These are phyloP conservation scores for Ophion costatus DNA, from an alignment of 2,888 invertebrate genomes.

Conservation along the genomic window DNA sequence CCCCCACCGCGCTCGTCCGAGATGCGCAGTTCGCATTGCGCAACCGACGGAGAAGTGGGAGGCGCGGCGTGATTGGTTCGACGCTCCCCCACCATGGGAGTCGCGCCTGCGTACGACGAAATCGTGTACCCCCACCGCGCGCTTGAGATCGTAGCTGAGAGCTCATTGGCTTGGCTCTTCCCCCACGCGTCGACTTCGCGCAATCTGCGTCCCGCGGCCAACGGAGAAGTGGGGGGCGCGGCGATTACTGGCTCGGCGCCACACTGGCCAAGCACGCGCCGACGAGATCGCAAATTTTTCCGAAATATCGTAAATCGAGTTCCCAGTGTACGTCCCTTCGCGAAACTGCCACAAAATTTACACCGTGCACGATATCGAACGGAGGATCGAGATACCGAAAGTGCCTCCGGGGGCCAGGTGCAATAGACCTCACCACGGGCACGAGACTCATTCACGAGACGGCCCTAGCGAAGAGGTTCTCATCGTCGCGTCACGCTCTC, in stretches of 20 bases:
- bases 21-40: background rate
- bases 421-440: conserved; percentile 54
- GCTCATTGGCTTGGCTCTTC: background rate
- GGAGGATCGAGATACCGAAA: conserved; percentile 7
- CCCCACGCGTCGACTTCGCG: background rate
- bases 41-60: no score
- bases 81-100: no score
- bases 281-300: background rate
- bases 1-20: background rate
- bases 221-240: background rate
- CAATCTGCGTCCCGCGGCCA: background rate
- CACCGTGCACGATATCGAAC: background rate
- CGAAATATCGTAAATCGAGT: background rate
- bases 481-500: conserved; percentile 74
- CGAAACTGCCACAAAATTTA: conserved; percentile 10
- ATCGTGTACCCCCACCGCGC: no score
- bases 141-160: background rate
- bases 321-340: background rate
- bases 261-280: background rate
- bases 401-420: conserved; percentile 22
- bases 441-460: conserved; percentile 72
- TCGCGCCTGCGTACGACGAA: no score
- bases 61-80: no score
- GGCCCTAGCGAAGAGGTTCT: conserved; percentile 71
- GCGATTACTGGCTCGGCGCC: background rate